Evolutionary conservation across 1,140 invertebrate species (phyloP), one percentile per base, ranked within the genome.

Genomic region (Aplysia californica): DNA sequence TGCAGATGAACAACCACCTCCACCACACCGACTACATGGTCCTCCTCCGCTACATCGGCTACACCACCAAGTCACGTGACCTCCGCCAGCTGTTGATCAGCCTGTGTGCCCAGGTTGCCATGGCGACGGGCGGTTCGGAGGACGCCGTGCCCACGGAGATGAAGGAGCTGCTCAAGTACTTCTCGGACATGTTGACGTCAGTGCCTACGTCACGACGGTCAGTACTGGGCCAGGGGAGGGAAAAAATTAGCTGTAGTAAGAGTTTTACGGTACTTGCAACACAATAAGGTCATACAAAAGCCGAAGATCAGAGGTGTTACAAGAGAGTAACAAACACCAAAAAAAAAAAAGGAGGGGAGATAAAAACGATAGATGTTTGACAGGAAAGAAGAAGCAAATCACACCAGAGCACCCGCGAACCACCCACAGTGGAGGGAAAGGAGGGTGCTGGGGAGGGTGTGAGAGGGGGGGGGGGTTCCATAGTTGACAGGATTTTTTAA

Each of bases 41-140:
- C 65, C 56, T 87, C 0, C 59, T 85, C 21, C 79, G 87, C 26
- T 88, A 83, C 77, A 67, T 87, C 10, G 87, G 86, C 5, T 81
- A 84, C 31, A 88, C 87, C 5, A 70, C 80, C 23, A 74, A 79
- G 38, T 83, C 84, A 56, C 77, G 79, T 3, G 82, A 85, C 96
- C 23, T 97, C 95, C 33, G 96, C 97, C 87, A 97, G 94, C 74
- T 97, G 94, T 79, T 99, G 6, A 96, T 96, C 79, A 97, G 96
- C 39, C 95, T 99, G 78, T 98, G 97, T 90, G 95, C 97, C 0
- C 88, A 89, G 67, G 65, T 89, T 0, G 65, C 80, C 5, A 31
- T 70, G 21, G 76, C 82, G 10, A 65, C 84, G 10, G 82, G 77
- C 5, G 69, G 75, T 56, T 70, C 79, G 15, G 31, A 44, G 23